phyloP scores from a whole-genome alignment of 2,888 invertebrate genomes.

The Troides helena region DNA sequence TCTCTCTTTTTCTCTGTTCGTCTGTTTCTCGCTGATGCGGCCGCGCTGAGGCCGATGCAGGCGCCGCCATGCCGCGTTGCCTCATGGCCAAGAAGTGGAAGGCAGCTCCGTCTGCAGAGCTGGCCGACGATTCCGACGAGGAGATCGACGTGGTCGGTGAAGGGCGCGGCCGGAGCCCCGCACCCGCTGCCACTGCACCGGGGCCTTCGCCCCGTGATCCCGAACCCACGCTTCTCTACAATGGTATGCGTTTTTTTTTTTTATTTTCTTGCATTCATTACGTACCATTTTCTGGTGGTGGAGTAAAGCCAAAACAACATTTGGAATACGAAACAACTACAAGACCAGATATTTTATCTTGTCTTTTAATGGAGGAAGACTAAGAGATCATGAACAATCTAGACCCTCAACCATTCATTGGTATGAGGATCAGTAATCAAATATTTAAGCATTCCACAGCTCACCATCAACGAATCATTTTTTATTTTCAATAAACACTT shows the following conservation, averaged over 20 bases:
- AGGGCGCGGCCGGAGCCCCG: conserved; percentile 81
- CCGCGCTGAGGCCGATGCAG: conserved; percentile 78
- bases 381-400: too few species aligned
- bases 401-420: too few species aligned
- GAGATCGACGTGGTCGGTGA: conserved; percentile 94
- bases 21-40: conserved; percentile 78
- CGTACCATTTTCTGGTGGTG: too few species aligned
- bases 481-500: neutral
- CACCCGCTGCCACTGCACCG: conserved; percentile 81
- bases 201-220: conserved; percentile 85
- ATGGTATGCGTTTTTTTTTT: conserved; percentile 79
- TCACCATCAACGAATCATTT: neutral
- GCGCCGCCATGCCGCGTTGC: conserved; percentile 93
- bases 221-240: conserved; percentile 87
- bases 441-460: neutral
- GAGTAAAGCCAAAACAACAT: too few species aligned
- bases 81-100: conserved; percentile 98
- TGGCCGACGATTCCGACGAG: conserved; percentile 84
- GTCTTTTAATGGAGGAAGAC: too few species aligned
- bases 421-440: too few species aligned
- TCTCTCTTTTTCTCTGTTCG: conserved; percentile 78
- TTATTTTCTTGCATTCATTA: neutral
- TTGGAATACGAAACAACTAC: too few species aligned
- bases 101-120: conserved; percentile 81
- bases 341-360: too few species aligned